Evolutionary conservation across 2,888 invertebrate species (phyloP), one percentile per base, ranked within the genome.

Genomic region (Meiosimyza platycephala): DNA sequence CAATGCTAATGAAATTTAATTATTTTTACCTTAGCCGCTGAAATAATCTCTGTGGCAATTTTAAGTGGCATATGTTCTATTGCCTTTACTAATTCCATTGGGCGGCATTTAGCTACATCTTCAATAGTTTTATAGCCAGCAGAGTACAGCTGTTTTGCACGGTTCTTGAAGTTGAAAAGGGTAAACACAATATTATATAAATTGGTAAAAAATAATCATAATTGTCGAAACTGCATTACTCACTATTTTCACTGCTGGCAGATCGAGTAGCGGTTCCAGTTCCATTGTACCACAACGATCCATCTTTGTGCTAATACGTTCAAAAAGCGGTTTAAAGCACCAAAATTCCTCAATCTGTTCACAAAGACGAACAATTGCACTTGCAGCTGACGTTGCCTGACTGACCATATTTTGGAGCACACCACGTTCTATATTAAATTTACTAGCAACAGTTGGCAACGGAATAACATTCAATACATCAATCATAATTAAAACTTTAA

Each of bases 241-340:
- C 86, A 93, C 93, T 88, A 93, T 92, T 89, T 94, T 95, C 4
- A 98, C 96, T 22, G 92, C 91, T 2, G 98, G 97, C 78, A 98
- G 89, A 77, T 96, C 94, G 92, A 98, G 91, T 22, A 99, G 89
- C 13, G 93, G 92, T 50, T 92, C 88, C 71, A 98, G 88, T 79
- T 97, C 96, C 0, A 90, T 88, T 12, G 93, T 91, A 73, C 95
- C 95, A 86, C 96, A 96, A 84, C 94, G 92, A 75, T 93, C 91
- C 79, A 98, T 89, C 74, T 93, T 90, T 78, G 91, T 89, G 48
- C 93, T 90, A 83, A 98, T 92, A 75, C 91, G 91, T 28, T 88
- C 90, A 72, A 99, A 88, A 75, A 98, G 88, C 77, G 94, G 91
- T 47, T 90, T 89, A 85, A 93, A 96, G 55, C 93, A 90, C 96